Evolutionary conservation across 2,888 invertebrate species (phyloP).

Genomic region (Branchellion lobata): DNA sequence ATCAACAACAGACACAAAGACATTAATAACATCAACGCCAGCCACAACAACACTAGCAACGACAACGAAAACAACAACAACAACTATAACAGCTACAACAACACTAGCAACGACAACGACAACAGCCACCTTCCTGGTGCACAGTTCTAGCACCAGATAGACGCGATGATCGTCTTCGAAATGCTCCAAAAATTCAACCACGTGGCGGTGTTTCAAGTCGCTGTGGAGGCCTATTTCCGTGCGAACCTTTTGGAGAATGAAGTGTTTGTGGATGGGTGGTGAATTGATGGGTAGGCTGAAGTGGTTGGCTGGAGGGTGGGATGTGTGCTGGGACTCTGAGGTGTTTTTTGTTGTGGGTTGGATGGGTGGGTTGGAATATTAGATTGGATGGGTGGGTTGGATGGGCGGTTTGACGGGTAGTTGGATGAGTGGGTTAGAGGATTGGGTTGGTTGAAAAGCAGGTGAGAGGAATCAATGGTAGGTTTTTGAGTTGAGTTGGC

Average conservation of each 20-base stretch:
- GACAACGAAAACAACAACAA: neutral
- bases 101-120: too few species aligned
- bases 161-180: conserved; percentile 68
- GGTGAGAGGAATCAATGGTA: too few species aligned
- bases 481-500: too few species aligned
- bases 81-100: neutral
- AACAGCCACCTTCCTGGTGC: conserved; percentile 61
- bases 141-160: conserved; percentile 68
- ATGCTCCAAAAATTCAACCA: conserved; percentile 68
- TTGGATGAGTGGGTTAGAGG: too few species aligned
- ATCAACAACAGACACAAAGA: too few species aligned
- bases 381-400: too few species aligned
- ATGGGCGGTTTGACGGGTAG: too few species aligned
- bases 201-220: conserved; percentile 65
- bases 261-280: neutral
- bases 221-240: conserved; percentile 67
- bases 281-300: neutral
- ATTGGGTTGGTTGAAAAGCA: too few species aligned
- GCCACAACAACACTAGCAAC: too few species aligned
- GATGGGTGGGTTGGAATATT: too few species aligned
- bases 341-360: too few species aligned
- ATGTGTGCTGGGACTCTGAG: neutral
- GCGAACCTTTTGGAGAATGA: conserved; percentile 57
- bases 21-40: too few species aligned
- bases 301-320: conserved; percentile 7